These are phyloP conservation scores for Streptopelia turtur DNA, from an alignment of 2,797 vertebrate species.

Conservation along the genomic window DNA sequence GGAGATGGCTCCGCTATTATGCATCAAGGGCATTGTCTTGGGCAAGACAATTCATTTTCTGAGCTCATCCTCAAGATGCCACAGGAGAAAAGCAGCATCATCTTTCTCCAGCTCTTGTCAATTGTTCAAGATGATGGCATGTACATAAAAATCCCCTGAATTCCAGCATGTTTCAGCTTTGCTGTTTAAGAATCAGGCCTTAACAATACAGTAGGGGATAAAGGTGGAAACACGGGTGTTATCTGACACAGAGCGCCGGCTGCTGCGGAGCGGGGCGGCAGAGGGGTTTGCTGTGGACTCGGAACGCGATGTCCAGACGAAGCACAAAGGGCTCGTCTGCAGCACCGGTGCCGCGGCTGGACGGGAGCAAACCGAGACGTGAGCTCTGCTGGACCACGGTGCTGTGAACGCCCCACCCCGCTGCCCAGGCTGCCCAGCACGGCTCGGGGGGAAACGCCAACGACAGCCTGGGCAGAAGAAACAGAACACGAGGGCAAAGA, in stretches of 20 bases:
- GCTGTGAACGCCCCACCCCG: neutral
- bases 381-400: neutral
- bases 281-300: neutral
- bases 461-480: neutral
- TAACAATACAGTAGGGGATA: neutral
- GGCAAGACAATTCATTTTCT: neutral
- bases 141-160: slow-evolving; percentile 1
- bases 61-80: neutral
- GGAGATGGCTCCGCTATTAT: neutral
- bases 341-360: neutral
- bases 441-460: accelerated
- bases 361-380: too few species aligned
- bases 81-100: neutral
- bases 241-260: neutral
- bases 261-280: accelerated
- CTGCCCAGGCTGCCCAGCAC: neutral
- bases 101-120: neutral
- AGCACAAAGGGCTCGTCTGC: neutral
- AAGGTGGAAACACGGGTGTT: neutral
- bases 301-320: accelerated
- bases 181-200: neutral
- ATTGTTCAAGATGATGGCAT: neutral
- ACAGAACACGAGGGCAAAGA: neutral
- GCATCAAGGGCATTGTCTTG: slow-evolving; percentile 63
- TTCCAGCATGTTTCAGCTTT: neutral